Evolutionary conservation across 2,113 vertebrate species (phyloP).

Genomic region (Perca flavescens): DNA sequence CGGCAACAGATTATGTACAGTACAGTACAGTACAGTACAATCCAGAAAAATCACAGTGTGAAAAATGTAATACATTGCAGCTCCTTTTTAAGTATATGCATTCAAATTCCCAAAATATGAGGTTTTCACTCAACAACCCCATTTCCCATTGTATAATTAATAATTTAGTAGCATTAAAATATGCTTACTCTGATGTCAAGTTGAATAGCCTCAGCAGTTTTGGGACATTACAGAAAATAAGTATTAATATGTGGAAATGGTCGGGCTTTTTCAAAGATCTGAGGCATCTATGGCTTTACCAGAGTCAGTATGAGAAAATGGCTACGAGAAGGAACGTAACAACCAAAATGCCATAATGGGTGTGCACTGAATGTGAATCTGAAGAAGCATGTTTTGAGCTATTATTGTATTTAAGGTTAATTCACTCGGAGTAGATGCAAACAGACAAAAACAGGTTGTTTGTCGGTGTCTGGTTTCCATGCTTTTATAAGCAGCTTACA

Average conservation of each 20-base stretch:
- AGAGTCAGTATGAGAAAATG: constrained; percentile 45
- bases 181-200: neutral
- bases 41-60: neutral
- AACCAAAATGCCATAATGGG: constrained; percentile 23
- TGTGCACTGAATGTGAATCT: constrained; percentile 27
- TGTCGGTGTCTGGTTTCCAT: neutral
- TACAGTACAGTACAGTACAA: neutral
- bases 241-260: constrained; percentile 17
- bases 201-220: constrained; percentile 15
- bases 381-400: constrained; percentile 31
- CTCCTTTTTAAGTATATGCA: neutral
- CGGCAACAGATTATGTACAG: neutral
- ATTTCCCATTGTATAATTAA: constrained; percentile 25
- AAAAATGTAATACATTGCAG: neutral
- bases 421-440: constrained; percentile 17
- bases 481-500: neutral
- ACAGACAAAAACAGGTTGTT: constrained; percentile 13
- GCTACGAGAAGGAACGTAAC: constrained; percentile 33
- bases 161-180: constrained; percentile 31
- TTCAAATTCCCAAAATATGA: constrained; percentile 5
- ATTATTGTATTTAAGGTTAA: constrained; percentile 26
- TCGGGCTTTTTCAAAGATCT: constrained; percentile 3
- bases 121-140: neutral
- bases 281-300: constrained; percentile 5
- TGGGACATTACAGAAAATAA: constrained; percentile 25